Base-by-base conservation (phyloP, 2,113 vertebrate genomes). In the Austrofundulus limnaeus region DNA sequence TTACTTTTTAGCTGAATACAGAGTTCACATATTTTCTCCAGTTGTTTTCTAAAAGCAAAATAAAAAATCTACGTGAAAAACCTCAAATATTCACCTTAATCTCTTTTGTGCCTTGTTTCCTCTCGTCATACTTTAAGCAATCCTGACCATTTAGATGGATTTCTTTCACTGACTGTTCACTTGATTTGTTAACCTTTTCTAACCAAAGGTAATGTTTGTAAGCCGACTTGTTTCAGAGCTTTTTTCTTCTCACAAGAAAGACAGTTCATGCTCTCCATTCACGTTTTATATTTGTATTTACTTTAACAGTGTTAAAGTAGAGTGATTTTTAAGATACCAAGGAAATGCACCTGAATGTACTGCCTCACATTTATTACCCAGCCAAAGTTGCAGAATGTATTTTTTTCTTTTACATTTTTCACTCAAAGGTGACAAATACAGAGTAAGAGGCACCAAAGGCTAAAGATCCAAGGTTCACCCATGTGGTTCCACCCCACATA, bases 91-190 rank as follows among this genome's bases (percentile, higher is more conserved):
- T 39, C 39, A 47, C 23, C 41, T 55, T 58, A 61, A 46, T 56
- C 65, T 53, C 53, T 21, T 34, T 43, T 39, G 34, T 53, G 17
- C 31, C 34, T 63, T 48, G 64, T 28, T 77, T 41, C 39, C 41
- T 80, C 72, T 37, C 75, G 70, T 85, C 82, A 80, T 71, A 48
- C 62, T n/a, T 72, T 75, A 74, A 85, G 52, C 74, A 58, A 46
- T 80, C 64, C 66, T 86, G 75, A 83, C 77, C 55, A 70, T 82
- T 58, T 77, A 72, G 86, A 58, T 73, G 71, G 52, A 75, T 74
- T 74, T 61, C 63, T 71, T 79, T 72, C 67, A 14, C 63, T 45
- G 59, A 72, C 57, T 83, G 65, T 75, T 81, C 65, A 71, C 77
- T 78, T 68, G 70, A 66, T 87, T 80, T 82, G 69, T 66, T 82